Conservation (phyloP, 2,888 invertebrate genomes). For the Drosophila algonquin region DNA sequence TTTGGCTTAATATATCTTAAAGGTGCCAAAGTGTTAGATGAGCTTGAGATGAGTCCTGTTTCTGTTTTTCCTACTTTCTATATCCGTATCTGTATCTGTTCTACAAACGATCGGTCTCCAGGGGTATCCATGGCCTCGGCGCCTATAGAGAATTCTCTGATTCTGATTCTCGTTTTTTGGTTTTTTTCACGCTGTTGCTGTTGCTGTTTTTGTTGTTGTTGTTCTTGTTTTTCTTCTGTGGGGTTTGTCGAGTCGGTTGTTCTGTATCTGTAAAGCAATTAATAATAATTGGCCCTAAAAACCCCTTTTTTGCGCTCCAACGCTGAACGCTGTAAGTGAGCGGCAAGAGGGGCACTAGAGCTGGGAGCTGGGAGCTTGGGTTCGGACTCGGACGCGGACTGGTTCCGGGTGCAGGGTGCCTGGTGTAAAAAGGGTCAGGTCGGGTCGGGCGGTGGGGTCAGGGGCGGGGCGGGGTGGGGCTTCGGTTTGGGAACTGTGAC, state of each 20-base stretch:
- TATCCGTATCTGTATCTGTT: too few relatives aligned
- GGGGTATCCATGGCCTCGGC: slow-evolving; percentile 11
- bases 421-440: neutral
- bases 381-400: neutral
- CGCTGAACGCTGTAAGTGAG: slow-evolving; percentile 33
- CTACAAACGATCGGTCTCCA: neutral
- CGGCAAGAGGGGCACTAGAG: slow-evolving; percentile 3
- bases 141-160: slow-evolving; percentile 6
- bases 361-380: neutral
- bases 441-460: neutral
- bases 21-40: too few relatives aligned
- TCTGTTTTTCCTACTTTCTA: too few relatives aligned
- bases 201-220: neutral
- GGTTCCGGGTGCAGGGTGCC: neutral
- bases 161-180: neutral
- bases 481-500: slow-evolving; percentile 43
- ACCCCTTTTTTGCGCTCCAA: slow-evolving; percentile 58
- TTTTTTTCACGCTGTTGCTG: neutral
- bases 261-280: slow-evolving; percentile 80
- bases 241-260: slow-evolving; percentile 22
- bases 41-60: too few relatives aligned
- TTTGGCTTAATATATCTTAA: too few relatives aligned
- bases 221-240: slow-evolving; percentile 3
- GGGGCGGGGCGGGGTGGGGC: slow-evolving; percentile 2
- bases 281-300: slow-evolving; percentile 81